These are phyloP conservation scores for Zapornia atra DNA, from an alignment of 2,113 vertebrate genomes.

Conservation along the genomic window DNA sequence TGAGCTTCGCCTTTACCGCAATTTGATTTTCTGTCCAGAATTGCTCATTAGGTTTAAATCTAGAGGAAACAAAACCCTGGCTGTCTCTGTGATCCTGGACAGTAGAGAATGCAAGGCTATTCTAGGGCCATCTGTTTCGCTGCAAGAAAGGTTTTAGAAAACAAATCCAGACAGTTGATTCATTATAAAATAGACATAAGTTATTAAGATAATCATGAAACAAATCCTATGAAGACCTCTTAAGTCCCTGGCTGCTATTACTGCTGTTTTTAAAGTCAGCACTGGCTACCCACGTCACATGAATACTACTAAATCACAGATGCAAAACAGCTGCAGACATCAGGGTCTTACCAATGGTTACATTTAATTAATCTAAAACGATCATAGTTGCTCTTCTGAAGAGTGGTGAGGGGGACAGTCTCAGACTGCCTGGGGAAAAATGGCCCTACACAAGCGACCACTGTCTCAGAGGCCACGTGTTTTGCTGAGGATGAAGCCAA, in stretches of 20 bases:
- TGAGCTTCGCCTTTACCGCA: neutral
- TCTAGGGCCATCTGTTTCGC: neutral
- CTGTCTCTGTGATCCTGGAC: neutral
- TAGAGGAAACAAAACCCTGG: neutral
- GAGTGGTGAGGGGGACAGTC: neutral
- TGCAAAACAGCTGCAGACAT: neutral
- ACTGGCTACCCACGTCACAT: neutral
- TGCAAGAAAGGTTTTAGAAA: slow-evolving; percentile 9
- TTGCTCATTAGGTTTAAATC: neutral
- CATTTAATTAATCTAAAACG: neutral
- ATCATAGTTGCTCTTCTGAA: neutral
- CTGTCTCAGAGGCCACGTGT: accelerated
- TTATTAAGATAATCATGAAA: slow-evolving; percentile 2
- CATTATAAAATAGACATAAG: slow-evolving; percentile 7
- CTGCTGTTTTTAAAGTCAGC: slow-evolving; percentile 9
- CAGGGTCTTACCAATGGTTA: neutral
- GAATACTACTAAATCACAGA: neutral
- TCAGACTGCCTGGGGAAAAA: neutral
- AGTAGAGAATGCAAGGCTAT: neutral
- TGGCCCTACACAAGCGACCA: neutral
- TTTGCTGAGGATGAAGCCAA: neutral
- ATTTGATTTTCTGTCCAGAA: neutral
- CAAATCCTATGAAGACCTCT: slow-evolving; percentile 17
- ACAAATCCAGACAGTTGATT: slow-evolving; percentile 32
- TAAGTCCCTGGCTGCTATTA: neutral